Evolutionary conservation across 2,888 invertebrate genomes (phyloP), one percentile per base, ranked within the genome.

Genomic region (Eucriotettix oculatus): DNA sequence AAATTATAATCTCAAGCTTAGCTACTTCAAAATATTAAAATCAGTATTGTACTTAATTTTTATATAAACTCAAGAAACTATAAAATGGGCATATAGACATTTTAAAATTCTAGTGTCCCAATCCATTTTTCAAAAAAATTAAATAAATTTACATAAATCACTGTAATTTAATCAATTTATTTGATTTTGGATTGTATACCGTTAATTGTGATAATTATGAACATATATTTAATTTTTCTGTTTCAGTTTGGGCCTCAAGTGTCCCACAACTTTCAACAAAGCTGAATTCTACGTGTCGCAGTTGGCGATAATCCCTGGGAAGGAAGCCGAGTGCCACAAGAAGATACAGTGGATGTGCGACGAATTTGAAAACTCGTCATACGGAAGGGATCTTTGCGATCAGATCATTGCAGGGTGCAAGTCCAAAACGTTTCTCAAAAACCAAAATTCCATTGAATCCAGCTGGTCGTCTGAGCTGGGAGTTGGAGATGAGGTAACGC

Each of bases 211-310:
- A 16, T 57, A n/a, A 42, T 16, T 17, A n/a, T n/a, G n/a, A n/a
- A n/a, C n/a, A 11, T 53, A 53, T 53, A 41, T 60, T 54, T 17
- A 42, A 52, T 52, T 17, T 53, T 60, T 58, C 59, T 63, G 61
- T 73, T 73, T 54, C 69, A 87, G 87, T 58, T 71, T 86, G 60
- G 81, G 81, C 64, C 79, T 79, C 67, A 74, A 76, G 63, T 84
- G 86, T 69, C 92, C 92, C 0, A 69, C 78, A 17, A 85, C 86
- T 41, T 92, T 83, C 76, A 93, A 92, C 73, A 85, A 87, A 2
- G 90, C 91, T 0, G 94, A 94, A 70, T 90, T 87, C 72, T 90
- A 86, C 71, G 84, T 94, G 52, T 76, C 79, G 58, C 79, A 78
- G 57, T 69, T 84, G 62, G 82, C 82, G 7, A 73, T 80, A 9